phyloP scores from a whole-genome alignment of 2,113 vertebrate genomes.

The Poeciliopsis turrubarensis region DNA sequence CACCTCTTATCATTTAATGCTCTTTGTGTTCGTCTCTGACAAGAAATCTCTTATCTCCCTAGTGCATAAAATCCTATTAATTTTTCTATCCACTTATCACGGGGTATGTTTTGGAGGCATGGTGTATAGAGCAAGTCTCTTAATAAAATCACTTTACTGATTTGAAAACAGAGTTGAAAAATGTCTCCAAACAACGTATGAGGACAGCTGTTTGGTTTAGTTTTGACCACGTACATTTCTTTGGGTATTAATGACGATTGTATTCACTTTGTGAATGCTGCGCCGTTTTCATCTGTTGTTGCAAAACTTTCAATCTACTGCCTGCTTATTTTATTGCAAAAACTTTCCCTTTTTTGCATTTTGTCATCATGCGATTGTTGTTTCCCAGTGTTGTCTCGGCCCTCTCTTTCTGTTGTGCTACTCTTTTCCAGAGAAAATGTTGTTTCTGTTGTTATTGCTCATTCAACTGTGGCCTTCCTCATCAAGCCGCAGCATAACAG shows the following conservation, averaged over 20 bases:
- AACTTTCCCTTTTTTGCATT: not conserved
- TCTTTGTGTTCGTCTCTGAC: constrained; percentile 50
- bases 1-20: constrained; percentile 60
- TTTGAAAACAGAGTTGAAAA: constrained; percentile 8
- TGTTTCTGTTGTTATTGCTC: not conserved
- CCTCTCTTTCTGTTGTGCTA: not conserved
- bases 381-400: not conserved
- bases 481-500: not conserved
- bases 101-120: constrained; percentile 17
- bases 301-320: not conserved
- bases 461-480: not conserved
- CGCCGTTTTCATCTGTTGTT: not conserved
- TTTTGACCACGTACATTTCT: not conserved
- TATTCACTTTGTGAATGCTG: no score
- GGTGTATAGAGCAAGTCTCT: constrained; percentile 2
- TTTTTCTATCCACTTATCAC: constrained; percentile 41
- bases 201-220: not conserved
- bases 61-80: constrained; percentile 57
- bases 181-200: not conserved
- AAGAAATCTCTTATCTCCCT: constrained; percentile 34
- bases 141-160: constrained; percentile 15
- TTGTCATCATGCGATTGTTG: not conserved
- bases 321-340: not conserved
- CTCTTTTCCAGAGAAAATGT: not conserved
- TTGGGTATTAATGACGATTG: not conserved